Evolutionary conservation across 2,888 invertebrate species (phyloP).

Genomic region (Chrysotoxum bicinctum): DNA sequence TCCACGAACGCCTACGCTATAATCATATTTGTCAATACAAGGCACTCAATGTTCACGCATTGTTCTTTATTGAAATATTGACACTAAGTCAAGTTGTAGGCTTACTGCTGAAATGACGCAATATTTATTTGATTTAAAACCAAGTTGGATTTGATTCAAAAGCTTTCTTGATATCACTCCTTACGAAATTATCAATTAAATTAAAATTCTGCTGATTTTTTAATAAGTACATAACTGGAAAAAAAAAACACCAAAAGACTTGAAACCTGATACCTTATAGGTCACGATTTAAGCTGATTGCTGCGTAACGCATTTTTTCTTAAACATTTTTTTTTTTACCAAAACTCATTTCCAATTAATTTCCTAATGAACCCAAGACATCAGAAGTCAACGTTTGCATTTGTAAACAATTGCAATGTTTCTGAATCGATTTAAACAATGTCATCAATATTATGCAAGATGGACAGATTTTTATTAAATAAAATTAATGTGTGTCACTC

Average conservation of each 20-base stretch:
- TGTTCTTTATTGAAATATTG: no score
- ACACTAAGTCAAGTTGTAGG: no score
- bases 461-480: constrained; percentile 24
- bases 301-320: constrained; percentile 66
- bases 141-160: no score
- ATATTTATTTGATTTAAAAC: no score
- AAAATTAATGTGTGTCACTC: constrained; percentile 52
- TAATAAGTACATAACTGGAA: not conserved
- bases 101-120: no score
- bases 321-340: not conserved
- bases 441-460: constrained; percentile 51
- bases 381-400: constrained; percentile 18
- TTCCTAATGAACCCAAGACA: not conserved
- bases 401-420: constrained; percentile 18
- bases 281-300: constrained; percentile 45
- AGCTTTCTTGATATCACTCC: no score
- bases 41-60: no score
- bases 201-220: not conserved
- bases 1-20: no score
- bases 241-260: not conserved
- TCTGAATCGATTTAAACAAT: constrained; percentile 23
- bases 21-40: no score
- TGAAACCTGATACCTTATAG: constrained; percentile 37
- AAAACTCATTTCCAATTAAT: constrained; percentile 16
- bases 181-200: constrained; percentile 1